These are phyloP conservation scores for Gymnocypris eckloni DNA, from an alignment of 2,797 vertebrate species.

Conservation along the genomic window DNA sequence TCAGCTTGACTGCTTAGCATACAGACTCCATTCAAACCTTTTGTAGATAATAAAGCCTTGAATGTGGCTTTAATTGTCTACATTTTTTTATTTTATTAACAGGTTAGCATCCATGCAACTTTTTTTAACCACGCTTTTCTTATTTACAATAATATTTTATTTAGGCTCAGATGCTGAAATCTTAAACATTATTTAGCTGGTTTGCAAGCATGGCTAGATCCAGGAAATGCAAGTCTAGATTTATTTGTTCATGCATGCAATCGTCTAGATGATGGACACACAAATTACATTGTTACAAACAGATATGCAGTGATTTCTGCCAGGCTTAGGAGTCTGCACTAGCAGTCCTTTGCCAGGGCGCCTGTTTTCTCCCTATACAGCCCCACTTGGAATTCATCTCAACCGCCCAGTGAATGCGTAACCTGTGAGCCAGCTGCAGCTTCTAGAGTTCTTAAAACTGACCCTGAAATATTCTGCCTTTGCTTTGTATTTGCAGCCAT, in stretches of 20 bases:
- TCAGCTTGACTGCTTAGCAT: neutral
- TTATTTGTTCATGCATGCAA: neutral
- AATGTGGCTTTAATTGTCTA: neutral
- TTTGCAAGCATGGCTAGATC: neutral
- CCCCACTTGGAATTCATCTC: slow-evolving; percentile 25
- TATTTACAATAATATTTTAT: neutral
- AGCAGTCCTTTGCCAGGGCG: neutral
- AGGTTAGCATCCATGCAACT: neutral
- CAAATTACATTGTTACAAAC: neutral
- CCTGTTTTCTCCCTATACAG: slow-evolving; percentile 16
- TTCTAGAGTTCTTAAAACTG: slow-evolving; percentile 28
- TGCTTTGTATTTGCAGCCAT: slow-evolving; percentile 16
- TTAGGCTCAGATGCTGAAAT: neutral
- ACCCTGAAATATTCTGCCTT: slow-evolving; percentile 33
- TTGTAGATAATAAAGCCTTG: neutral
- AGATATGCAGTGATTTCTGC: neutral
- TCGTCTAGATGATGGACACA: neutral
- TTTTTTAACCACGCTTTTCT: neutral
- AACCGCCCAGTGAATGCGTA: slow-evolving; percentile 6
- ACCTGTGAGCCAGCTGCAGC: slow-evolving; percentile 27
- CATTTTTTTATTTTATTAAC: neutral
- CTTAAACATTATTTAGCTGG: neutral
- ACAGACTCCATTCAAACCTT: neutral
- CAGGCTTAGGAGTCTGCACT: neutral
- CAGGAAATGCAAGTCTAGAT: neutral